These are phyloP conservation scores for Oikopleura albicans DNA, from an alignment of 23 tunicate species.

Conservation along the genomic window DNA sequence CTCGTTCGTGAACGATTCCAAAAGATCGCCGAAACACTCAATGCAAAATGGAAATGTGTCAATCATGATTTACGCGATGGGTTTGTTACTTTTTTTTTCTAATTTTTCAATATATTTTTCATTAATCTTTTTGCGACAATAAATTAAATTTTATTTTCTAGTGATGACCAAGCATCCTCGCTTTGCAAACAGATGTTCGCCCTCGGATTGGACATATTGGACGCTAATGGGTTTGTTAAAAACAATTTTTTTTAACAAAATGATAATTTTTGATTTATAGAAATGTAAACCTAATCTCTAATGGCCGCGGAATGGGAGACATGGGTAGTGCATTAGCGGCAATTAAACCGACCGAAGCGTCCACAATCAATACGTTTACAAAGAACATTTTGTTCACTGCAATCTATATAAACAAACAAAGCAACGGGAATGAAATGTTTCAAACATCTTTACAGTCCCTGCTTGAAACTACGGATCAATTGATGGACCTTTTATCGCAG, in stretches of 20 bases:
- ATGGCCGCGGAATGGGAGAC: background rate
- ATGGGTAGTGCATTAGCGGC: background rate
- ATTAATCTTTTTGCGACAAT: background rate
- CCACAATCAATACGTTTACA: slow-evolving; percentile 3
- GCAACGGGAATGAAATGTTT: background rate
- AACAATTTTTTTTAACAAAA: no score
- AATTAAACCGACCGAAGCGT: background rate
- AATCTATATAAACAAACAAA: background rate
- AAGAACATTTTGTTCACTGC: background rate
- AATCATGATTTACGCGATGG: background rate
- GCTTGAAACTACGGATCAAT: background rate
- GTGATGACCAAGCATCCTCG: background rate
- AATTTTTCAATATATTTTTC: no score
- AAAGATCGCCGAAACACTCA: background rate
- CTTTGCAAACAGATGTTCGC: slow-evolving; percentile 4
- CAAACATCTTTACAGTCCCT: background rate
- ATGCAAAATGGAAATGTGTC: background rate
- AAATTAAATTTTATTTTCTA: background rate
- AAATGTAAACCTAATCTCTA: background rate
- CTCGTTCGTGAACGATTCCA: background rate
- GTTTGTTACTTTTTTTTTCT: no score
- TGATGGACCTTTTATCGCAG: background rate
- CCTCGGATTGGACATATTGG: background rate
- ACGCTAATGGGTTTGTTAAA: background rate
- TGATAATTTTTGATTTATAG: no score